Evolutionary conservation across 1,140 invertebrate species (phyloP).

Genomic region (Lepeophtheirus salmonis): DNA sequence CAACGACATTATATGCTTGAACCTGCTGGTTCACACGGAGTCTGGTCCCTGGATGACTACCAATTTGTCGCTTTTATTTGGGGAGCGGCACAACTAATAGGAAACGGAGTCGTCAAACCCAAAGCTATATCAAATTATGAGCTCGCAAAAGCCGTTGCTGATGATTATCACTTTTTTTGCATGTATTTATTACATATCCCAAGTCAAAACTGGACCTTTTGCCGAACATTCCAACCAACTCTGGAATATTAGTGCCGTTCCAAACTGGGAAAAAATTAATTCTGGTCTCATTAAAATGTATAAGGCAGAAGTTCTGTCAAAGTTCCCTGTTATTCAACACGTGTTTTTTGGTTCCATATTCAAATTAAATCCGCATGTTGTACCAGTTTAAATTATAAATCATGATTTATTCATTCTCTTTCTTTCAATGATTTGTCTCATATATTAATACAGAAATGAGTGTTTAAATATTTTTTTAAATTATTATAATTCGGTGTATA

Average conservation of each 20-base stretch:
- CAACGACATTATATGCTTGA: conserved; percentile 91
- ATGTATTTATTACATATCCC: conserved; percentile 82
- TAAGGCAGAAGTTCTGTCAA: conserved; percentile 58
- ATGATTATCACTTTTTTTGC: conserved; percentile 56
- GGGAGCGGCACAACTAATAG: conserved; percentile 87
- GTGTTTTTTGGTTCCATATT: conserved; percentile 83
- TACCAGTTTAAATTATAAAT: too few relatives aligned
- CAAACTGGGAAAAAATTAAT: conserved; percentile 86
- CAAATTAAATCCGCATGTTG: conserved; percentile 34
- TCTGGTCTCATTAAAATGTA: conserved; percentile 96
- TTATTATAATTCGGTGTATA: too few relatives aligned
- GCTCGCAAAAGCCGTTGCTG: conserved; percentile 47
- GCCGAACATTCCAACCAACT: conserved; percentile 97
- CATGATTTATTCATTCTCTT: too few relatives aligned
- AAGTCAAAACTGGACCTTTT: conserved; percentile 88
- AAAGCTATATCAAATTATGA: conserved; percentile 65
- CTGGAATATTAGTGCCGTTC: conserved; percentile 91
- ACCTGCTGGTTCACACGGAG: conserved; percentile 95
- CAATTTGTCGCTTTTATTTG: conserved; percentile 98
- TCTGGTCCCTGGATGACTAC: conserved; percentile 63
- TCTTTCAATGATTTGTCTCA: too few relatives aligned
- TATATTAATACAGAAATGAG: too few relatives aligned
- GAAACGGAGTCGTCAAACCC: conserved; percentile 62
- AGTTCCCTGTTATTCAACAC: conserved; percentile 96
- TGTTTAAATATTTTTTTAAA: too few relatives aligned